Base-by-base conservation (phyloP, 64 coral and sea anemone genomes). In the Pocillopora damicornis region DNA sequence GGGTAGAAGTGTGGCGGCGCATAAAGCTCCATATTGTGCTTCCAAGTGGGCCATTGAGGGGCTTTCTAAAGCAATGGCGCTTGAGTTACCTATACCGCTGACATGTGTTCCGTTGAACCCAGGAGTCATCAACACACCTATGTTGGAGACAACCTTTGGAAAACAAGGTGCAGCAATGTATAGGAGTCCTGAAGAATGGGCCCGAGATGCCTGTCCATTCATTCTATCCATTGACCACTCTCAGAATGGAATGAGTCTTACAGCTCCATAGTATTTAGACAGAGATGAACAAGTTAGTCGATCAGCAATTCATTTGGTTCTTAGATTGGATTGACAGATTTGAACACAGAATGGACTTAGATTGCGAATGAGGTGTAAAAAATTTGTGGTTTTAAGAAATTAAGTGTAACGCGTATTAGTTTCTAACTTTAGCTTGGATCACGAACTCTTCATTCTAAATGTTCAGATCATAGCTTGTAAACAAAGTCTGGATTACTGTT, bases 41-140 rank as follows among this genome's bases (percentile, higher is more conserved):
- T 71, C 90, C 16, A 95, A 95, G 78, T 95, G 90, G 90, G 94
- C 86, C 25, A 81, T 92, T 42, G 90, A 95, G 69, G 94, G 94
- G 37, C 82, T 95, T 10, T 95, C 94, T 67, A 95, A 95, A 56
- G 94, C 94, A 23, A 60, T 95, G 35, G 94, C 94, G 63, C 37
- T 89, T 75, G 94, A 95, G 51, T 87, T 95, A 14, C 94, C 90
- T 35, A 35, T 87, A 15, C 88, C 90, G 9, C 79, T 95, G 72
- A 86, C 90, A 60, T 95, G 94, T 87, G 82, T 92, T 0, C 94
- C 94, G 1, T 72, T 95, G n/a, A 92, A 95, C 75, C 94, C 94
- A 23, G 94, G 94, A 25, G 76, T 92, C 58, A 95, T 95, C 37
- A 89, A 95, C 59, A 95, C 94, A 65, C 67, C 90, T 9, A 89